Percentiles rank a stretch among this genome's conserved stretches.
Evolutionary conservation across 2,888 invertebrate species (phyloP).

Genomic region (Drosophila yooni): DNA sequence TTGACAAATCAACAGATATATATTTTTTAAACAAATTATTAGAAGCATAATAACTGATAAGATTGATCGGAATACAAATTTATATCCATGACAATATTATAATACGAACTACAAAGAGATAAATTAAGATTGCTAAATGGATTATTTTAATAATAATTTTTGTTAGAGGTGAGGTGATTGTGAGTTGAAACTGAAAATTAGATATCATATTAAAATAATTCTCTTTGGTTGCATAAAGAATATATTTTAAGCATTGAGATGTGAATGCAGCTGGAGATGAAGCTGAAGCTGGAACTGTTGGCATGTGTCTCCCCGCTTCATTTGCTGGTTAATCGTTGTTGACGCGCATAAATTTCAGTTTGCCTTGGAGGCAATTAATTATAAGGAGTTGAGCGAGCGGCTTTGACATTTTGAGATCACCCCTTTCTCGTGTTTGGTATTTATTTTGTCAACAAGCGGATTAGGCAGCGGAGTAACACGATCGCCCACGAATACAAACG

Average conservation of each 20-base stretch:
- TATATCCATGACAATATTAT: too few relatives aligned
- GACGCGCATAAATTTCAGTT: conserved; percentile 73
- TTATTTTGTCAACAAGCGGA: conserved; percentile 78
- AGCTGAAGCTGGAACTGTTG: conserved; percentile 9
- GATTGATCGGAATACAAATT: too few relatives aligned
- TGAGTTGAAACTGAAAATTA: too few relatives aligned
- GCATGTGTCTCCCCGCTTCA: conserved; percentile 69
- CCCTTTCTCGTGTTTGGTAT: conserved; percentile 59
- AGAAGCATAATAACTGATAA: too few relatives aligned
- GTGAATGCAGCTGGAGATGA: not conserved
- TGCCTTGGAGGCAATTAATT: conserved; percentile 60
- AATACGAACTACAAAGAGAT: too few relatives aligned
- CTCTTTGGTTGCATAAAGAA: not conserved
- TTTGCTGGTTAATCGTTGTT: conserved; percentile 75
- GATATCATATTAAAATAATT: not conserved
- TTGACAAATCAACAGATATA: not conserved
- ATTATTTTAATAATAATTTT: not conserved
- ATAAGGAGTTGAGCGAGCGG: conserved; percentile 29
- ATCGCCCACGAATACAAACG: conserved; percentile 48
- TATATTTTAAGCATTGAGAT: conserved; percentile 2
- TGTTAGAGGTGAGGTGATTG: too few relatives aligned
- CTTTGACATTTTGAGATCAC: conserved; percentile 39
- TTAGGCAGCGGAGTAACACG: conserved; percentile 68
- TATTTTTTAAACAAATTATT: not conserved
- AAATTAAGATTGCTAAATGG: not conserved